Percentiles rank a stretch among this genome's conserved stretches.
phyloP scores from a whole-genome alignment of 2,113 vertebrate genomes.

The Heterocephalus glaber region DNA sequence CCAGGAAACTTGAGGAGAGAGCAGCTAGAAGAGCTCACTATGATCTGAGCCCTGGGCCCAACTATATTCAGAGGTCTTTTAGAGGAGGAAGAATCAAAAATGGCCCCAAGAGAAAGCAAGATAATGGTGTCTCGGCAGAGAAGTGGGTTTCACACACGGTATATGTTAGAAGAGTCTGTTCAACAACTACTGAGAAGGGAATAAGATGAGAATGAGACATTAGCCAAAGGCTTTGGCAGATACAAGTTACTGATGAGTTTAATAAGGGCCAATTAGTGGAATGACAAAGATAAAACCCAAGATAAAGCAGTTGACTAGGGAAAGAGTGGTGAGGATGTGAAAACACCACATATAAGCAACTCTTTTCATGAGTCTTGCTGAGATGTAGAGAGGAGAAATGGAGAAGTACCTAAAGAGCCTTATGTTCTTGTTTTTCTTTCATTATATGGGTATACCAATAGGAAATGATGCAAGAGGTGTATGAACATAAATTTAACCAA shows the following conservation, averaged over 20 bases:
- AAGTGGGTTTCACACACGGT: neutral
- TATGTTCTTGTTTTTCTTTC: neutral
- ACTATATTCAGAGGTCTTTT: neutral
- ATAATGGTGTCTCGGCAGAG: neutral
- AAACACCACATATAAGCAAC: neutral
- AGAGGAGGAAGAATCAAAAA: neutral
- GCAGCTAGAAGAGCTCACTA: neutral
- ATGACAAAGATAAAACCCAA: neutral
- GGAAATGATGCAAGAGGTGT: neutral
- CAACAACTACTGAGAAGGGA: neutral
- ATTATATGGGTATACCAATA: neutral
- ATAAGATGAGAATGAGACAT: neutral
- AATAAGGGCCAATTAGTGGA: neutral
- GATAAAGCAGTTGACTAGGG: neutral
- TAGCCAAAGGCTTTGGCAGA: neutral
- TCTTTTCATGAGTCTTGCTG: neutral
- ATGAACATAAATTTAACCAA: neutral
- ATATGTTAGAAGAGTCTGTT: neutral
- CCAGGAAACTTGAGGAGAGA: neutral
- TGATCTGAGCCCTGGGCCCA: no score
- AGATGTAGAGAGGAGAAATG: neutral
- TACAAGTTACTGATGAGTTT: neutral
- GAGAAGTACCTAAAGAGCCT: neutral
- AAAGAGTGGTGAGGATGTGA: neutral
- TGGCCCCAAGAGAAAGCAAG: neutral